Evolutionary conservation across 1,140 invertebrate genomes (phyloP).

Genomic region (Drosophila asahinai): DNA sequence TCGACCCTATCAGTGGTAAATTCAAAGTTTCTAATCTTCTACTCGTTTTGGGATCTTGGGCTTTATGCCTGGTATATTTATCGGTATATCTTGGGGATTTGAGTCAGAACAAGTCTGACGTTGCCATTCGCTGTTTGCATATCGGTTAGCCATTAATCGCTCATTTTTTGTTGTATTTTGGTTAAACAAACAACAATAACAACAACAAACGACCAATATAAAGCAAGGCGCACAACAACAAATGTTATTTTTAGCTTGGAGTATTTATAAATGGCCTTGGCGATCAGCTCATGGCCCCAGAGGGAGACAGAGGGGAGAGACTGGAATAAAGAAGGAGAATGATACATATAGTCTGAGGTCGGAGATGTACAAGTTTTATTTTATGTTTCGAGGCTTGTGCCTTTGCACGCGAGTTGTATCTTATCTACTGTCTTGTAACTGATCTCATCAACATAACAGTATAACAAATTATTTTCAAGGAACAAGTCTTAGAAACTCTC

Average conservation of each 20-base stretch:
- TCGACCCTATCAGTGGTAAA: constrained; percentile 35
- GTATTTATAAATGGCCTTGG: constrained; percentile 84
- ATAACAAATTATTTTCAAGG: not conserved
- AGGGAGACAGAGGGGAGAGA: not conserved
- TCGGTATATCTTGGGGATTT: not conserved
- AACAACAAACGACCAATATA: constrained; percentile 18
- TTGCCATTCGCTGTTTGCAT: constrained; percentile 55
- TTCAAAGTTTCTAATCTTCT: constrained; percentile 22
- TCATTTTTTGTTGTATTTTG: constrained; percentile 42
- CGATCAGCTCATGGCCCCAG: constrained; percentile 24
- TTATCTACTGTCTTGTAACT: not conserved
- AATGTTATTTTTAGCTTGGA: constrained; percentile 73
- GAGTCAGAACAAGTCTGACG: constrained; percentile 38
- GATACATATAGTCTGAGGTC: constrained; percentile 5
- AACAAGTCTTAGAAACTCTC: not conserved
- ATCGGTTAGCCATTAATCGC: constrained; percentile 59
- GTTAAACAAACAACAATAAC: constrained; percentile 28
- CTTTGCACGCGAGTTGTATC: not conserved
- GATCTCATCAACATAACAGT: not conserved
- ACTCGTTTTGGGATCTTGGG: constrained; percentile 30
- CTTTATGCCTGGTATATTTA: constrained; percentile 8
- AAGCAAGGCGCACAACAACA: constrained; percentile 38
- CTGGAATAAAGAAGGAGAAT: constrained; percentile 2
- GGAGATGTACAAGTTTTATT: constrained; percentile 7
- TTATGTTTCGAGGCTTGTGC: not conserved